Base-by-base conservation (phyloP, 2,888 invertebrate species). In the Labia minor region DNA sequence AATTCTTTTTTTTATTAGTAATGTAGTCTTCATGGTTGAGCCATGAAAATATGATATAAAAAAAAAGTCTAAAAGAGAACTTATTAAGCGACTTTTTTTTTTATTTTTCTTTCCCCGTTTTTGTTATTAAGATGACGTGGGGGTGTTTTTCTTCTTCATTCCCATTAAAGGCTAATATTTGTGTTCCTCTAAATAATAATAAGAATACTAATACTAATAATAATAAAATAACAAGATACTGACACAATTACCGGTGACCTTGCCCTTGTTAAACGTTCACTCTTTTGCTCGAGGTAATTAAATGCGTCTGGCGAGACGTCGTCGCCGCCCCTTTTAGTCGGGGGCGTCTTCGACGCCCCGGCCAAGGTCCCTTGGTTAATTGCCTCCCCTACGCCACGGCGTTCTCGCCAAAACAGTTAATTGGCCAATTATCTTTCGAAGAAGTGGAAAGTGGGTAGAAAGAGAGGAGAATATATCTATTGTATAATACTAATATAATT, bases 201-300 rank as follows among this genome's bases (percentile, higher is more conserved):
- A n/a, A n/a, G n/a, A n/a, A n/a, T n/a, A n/a, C n/a, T n/a, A n/a
- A n/a, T n/a, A n/a, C n/a, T n/a, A n/a, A n/a, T n/a, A n/a, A n/a
- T n/a, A 49, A 49, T 8, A 49, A 49, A 49, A 49, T 49, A 49
- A 49, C 49, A 49, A 49, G 49, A 49, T 49, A n/a, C 49, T 49
- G 49, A 49, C 49, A 49, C 49, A 49, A 49, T 49, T 49, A 49
- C 49, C 49, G 49, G 49, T 49, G 49, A 49, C 49, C 49, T 49
- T 49, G 49, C 49, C 49, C 49, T 49, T 49, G 49, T 49, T 33
- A 33, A 33, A 11, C 6, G 33, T 33, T 33, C 33, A 33, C 33
- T 33, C 33, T 33, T 33, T 49, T 49, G 49, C 49, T 49, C 49
- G 49, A 49, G 49, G 49, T 49, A 49, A 49, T 49, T 49, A 49